phyloP scores from a whole-genome alignment of 2,113 vertebrate species.

The Tupaia tana region DNA sequence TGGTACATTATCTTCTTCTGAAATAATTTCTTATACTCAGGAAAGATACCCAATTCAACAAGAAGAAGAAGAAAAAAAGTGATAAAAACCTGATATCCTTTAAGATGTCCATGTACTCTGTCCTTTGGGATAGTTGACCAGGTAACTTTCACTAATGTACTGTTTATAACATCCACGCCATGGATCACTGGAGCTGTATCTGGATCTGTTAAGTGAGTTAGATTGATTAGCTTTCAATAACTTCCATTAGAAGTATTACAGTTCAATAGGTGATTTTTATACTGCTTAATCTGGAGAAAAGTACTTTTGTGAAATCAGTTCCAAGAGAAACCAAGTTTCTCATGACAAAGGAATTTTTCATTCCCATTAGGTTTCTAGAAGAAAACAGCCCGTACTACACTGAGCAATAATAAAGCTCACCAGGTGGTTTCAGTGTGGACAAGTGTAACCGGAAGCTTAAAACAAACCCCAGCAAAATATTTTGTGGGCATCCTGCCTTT shows the following conservation, averaged over 20 bases:
- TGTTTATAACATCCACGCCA: constrained; percentile 91
- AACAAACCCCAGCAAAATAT: not conserved
- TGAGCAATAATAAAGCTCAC: not conserved
- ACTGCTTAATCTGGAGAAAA: not conserved
- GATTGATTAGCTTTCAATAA: not conserved
- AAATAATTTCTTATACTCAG: not conserved
- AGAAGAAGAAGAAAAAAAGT: constrained; percentile 24
- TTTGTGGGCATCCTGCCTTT: not conserved
- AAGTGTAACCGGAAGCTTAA: not conserved
- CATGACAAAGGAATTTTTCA: not conserved
- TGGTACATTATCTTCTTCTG: not conserved
- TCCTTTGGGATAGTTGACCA: constrained; percentile 94
- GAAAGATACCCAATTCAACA: not conserved
- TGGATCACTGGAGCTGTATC: constrained; percentile 92
- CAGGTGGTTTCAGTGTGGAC: not conserved
- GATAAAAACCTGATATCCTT: constrained; percentile 94
- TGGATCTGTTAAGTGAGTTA: constrained; percentile 89
- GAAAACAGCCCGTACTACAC: fast-evolving
- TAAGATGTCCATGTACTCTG: constrained; percentile 94
- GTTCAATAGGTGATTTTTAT: not conserved
- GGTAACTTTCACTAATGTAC: constrained; percentile 91
- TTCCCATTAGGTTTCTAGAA: not conserved
- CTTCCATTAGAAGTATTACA: not conserved
- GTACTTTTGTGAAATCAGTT: not conserved
- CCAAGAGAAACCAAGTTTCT: not conserved